Evolutionary conservation across 1,140 invertebrate genomes (phyloP).

Genomic region (Drosophila obscura): DNA sequence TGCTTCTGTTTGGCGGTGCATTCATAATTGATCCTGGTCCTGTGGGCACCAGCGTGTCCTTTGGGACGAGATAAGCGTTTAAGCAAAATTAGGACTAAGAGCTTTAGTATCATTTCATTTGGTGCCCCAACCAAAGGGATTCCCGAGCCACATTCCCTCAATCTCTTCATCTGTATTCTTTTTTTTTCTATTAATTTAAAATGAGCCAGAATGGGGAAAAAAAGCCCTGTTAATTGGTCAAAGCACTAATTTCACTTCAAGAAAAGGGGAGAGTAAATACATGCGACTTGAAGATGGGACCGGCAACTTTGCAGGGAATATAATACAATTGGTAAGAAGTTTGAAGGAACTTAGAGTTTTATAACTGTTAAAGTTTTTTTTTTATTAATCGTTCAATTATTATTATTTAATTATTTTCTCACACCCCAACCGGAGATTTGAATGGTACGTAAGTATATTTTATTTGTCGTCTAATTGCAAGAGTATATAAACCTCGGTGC

Average conservation of each 20-base stretch:
- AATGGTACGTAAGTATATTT: no score
- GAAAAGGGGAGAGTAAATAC: no score
- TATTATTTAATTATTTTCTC: no score
- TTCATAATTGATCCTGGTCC: conserved; percentile 71
- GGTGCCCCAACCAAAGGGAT: conserved; percentile 26
- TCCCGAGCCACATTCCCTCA: conserved; percentile 22
- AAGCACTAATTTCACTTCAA: conserved; percentile 6
- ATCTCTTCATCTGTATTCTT: conserved; percentile 11
- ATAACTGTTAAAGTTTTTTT: no score
- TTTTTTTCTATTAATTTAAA: conserved; percentile 32
- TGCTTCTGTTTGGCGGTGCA: conserved; percentile 40
- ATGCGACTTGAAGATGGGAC: no score
- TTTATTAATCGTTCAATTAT: no score
- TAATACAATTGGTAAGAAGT: no score
- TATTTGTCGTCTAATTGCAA: no score
- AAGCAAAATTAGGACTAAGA: conserved; percentile 56
- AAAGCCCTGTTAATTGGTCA: conserved; percentile 44
- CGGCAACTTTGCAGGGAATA: no score
- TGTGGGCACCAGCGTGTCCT: conserved; percentile 56
- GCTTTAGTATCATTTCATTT: conserved; percentile 60
- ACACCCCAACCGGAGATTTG: no score
- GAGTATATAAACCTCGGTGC: no score
- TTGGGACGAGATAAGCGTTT: conserved; percentile 43
- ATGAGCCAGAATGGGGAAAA: conserved; percentile 25
- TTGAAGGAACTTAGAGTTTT: no score